Conservation (phyloP, 2,797 vertebrate species). For the Spinus olivaceus region DNA sequence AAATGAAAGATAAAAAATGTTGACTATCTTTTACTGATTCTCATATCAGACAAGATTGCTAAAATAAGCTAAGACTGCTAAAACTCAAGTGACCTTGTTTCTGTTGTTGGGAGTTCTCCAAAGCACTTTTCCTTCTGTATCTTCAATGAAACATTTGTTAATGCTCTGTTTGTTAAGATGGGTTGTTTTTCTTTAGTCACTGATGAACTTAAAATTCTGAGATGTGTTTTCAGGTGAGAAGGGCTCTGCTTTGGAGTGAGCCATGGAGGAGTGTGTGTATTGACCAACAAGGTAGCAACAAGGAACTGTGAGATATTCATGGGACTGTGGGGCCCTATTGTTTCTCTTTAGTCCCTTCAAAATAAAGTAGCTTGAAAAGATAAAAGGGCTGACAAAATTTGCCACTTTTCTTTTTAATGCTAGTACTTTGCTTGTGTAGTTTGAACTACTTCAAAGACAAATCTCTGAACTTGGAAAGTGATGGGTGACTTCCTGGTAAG, state of each 20-base stretch:
- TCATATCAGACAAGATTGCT: fast-evolving
- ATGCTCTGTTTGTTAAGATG: neutral
- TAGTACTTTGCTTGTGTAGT: neutral
- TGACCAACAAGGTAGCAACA: neutral
- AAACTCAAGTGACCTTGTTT: neutral
- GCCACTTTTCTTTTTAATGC: neutral
- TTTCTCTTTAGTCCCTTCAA: neutral
- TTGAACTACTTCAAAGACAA: neutral
- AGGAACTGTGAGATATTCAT: neutral
- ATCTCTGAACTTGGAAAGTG: neutral
- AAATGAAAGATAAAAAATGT: neutral
- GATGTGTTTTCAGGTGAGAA: neutral
- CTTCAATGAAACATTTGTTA: neutral
- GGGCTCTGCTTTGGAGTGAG: neutral
- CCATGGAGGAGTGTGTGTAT: neutral
- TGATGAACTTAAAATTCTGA: fast-evolving
- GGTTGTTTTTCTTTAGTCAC: neutral
- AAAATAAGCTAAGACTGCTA: neutral
- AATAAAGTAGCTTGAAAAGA: neutral
- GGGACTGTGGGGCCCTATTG: fast-evolving
- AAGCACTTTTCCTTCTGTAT: neutral
- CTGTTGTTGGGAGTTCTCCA: neutral
- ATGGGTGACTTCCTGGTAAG: neutral
- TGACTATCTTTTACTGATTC: neutral
- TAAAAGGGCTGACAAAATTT: neutral